Conservation (phyloP, 2,888 invertebrate genomes). For the Heliconius ismenius region DNA sequence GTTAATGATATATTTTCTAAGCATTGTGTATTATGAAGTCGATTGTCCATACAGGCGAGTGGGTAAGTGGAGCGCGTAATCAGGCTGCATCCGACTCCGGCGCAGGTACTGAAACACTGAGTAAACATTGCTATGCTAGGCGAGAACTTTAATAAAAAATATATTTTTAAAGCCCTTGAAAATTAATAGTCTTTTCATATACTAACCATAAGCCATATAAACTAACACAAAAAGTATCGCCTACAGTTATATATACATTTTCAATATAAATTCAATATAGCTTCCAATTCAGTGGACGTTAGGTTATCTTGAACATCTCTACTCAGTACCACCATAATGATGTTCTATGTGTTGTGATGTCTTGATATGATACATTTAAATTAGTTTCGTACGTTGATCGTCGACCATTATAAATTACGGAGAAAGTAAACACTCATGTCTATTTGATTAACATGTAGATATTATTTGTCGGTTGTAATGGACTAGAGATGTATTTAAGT, state of each 20-base stretch:
- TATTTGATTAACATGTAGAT: conserved; percentile 21
- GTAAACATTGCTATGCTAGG: conserved; percentile 16
- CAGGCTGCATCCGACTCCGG: conserved; percentile 75
- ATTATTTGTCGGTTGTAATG: neutral
- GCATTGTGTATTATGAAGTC: conserved; percentile 44
- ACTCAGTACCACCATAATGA: conserved; percentile 33
- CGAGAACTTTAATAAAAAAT: neutral
- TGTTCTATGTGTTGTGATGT: conserved; percentile 31
- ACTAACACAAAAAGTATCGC: neutral
- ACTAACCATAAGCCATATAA: neutral
- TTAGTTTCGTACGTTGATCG: conserved; percentile 25
- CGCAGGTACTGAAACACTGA: conserved; percentile 39
- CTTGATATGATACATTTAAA: conserved; percentile 35
- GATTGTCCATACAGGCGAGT: conserved; percentile 51
- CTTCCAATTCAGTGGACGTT: conserved; percentile 10
- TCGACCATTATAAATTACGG: conserved; percentile 22
- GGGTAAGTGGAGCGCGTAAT: conserved; percentile 73
- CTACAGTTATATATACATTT: neutral
- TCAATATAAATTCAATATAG: neutral
- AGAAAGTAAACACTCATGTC: conserved; percentile 24
- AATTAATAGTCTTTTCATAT: neutral
- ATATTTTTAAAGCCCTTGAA: too few relatives aligned
- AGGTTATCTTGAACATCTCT: conserved; percentile 26
- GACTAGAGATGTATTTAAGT: neutral
- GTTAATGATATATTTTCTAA: conserved; percentile 34